Percentiles rank a stretch among this genome's conserved stretches.
These are phyloP conservation scores for Heliornis fulica DNA, from an alignment of 2,113 vertebrate genomes.

Conservation along the genomic window DNA sequence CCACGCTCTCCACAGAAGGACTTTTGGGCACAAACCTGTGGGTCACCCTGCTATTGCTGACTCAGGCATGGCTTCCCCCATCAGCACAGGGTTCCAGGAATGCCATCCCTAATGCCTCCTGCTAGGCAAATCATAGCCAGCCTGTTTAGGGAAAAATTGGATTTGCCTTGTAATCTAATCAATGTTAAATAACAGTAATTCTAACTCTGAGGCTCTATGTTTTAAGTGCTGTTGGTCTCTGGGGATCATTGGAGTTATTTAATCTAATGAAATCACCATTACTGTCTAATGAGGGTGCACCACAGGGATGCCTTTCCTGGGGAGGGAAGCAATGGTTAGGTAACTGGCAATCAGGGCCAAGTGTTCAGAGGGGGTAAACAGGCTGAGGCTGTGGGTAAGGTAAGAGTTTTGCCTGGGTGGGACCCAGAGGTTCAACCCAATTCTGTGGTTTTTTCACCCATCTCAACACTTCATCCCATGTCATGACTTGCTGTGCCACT, in stretches of 20 bases:
- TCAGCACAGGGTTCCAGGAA: conserved; percentile 23
- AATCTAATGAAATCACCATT: conserved; percentile 67
- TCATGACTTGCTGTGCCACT: not conserved
- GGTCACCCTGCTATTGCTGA: not conserved
- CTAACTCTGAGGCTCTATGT: not conserved
- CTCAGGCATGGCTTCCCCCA: not conserved
- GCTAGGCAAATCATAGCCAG: not conserved
- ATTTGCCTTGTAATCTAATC: conserved; percentile 69
- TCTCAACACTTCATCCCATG: not conserved
- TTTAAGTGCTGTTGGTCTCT: conserved; percentile 57
- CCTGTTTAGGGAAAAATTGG: conserved; percentile 32
- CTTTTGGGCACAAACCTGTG: accelerated
- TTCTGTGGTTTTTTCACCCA: not conserved
- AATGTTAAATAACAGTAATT: conserved; percentile 66
- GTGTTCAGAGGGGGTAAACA: not conserved
- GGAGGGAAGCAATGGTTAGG: conserved; percentile 2
- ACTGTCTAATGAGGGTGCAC: conserved; percentile 38
- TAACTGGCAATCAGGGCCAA: not conserved
- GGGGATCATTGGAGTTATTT: conserved; percentile 51
- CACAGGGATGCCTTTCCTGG: not conserved
- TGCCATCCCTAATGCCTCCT: not conserved
- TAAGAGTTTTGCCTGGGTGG: not conserved
- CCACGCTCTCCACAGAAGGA: not conserved
- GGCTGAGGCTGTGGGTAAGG: not conserved
- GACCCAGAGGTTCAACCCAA: not conserved